Evolutionary conservation across 2,888 invertebrate species (phyloP).

Genomic region (Drosophila merina): DNA sequence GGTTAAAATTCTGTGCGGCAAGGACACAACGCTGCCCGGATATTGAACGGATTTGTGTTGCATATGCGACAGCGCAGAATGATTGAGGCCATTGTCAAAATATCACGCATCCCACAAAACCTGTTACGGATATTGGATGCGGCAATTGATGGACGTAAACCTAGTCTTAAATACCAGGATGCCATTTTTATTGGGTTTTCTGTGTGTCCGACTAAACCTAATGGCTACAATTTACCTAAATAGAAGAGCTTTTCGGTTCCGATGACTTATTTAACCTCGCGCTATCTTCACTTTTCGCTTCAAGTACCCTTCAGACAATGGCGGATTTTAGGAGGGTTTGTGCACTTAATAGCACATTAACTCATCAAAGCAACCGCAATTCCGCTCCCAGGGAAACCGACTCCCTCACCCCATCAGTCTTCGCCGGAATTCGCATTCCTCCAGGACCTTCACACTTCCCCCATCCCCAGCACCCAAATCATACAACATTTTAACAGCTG

Average conservation of each 20-base stretch:
- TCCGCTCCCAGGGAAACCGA: not conserved
- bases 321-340: conserved; percentile 34
- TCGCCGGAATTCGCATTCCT: not conserved
- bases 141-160: conserved; percentile 8
- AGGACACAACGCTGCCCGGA: conserved; percentile 18
- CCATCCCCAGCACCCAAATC: conserved; percentile 5
- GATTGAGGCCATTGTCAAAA: conserved; percentile 46
- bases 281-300: conserved; percentile 15
- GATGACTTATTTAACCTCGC: conserved; percentile 19
- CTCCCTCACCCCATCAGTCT: not conserved
- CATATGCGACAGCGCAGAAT: conserved; percentile 44
- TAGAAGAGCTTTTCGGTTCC: conserved; percentile 16
- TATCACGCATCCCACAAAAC: conserved; percentile 13
- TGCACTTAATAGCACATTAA: conserved; percentile 66
- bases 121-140: conserved; percentile 16
- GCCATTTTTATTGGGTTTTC: not conserved
- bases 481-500: conserved; percentile 74
- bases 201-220: conserved; percentile 16
- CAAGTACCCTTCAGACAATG: conserved; percentile 29
- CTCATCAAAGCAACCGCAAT: conserved; percentile 57
- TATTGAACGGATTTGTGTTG: conserved; percentile 44
- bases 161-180: conserved; percentile 7
- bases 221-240: conserved; percentile 26
- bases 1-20: conserved; percentile 1
- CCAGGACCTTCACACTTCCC: conserved; percentile 11